These are phyloP conservation scores for Pseudopleuronectes americanus DNA, from an alignment of 2,797 vertebrate species.

Conservation along the genomic window DNA sequence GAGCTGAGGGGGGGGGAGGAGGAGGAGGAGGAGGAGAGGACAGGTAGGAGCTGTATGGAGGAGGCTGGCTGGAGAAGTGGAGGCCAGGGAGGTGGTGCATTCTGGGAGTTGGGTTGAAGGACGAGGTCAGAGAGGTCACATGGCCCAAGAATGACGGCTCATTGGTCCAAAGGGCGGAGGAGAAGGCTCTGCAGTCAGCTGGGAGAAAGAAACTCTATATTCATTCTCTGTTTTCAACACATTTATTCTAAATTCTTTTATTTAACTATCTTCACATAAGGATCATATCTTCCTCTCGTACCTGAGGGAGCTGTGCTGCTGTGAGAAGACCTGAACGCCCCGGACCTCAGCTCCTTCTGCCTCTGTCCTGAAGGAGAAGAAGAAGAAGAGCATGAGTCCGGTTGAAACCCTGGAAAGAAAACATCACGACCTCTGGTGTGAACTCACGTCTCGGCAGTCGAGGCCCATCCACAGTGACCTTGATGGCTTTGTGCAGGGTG, in stretches of 20 bases:
- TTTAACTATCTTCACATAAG: too few species aligned
- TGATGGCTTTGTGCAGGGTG: slow-evolving; percentile 92
- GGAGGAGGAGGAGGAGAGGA: slow-evolving; percentile 40
- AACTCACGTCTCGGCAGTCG: slow-evolving; percentile 92
- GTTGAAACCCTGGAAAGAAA: not conserved
- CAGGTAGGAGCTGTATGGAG: slow-evolving; percentile 61
- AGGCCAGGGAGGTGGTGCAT: slow-evolving; percentile 66
- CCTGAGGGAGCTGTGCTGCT: slow-evolving; percentile 48
- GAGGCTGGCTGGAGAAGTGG: slow-evolving; percentile 52
- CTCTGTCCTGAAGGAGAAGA: slow-evolving; percentile 63
- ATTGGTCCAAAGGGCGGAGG: slow-evolving; percentile 68
- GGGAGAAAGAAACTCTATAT: not conserved
- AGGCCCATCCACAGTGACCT: slow-evolving; percentile 94
- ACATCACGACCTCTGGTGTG: not conserved
- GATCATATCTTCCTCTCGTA: slow-evolving; percentile 1
- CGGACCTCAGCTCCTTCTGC: slow-evolving; percentile 65
- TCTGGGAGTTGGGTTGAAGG: slow-evolving; percentile 64
- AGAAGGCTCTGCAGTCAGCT: slow-evolving; percentile 63
- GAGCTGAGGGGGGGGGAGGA: slow-evolving; percentile 35
- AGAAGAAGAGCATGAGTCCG: not conserved
- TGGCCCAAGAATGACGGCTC: slow-evolving; percentile 70
- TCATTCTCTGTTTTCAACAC: too few species aligned
- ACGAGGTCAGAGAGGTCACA: slow-evolving; percentile 56
- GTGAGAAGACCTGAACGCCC: slow-evolving; percentile 42
- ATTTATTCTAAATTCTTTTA: too few species aligned